Conservation (phyloP, 2,797 vertebrate species). For the Adrianichthys oophorus region DNA sequence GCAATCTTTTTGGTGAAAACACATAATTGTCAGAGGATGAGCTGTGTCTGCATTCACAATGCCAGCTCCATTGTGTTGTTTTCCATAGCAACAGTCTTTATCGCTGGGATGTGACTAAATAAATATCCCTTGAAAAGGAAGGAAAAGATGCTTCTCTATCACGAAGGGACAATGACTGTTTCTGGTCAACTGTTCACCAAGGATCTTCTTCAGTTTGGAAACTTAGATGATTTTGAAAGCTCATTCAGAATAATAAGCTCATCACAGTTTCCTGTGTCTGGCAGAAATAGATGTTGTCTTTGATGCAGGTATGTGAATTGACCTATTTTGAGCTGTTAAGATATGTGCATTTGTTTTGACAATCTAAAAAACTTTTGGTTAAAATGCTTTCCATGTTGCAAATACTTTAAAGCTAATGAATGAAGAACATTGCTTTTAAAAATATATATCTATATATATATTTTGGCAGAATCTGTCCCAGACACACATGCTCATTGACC, state of each 20-base stretch:
- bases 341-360: slow-evolving; percentile 12
- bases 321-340: slow-evolving; percentile 22
- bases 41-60: slow-evolving; percentile 66
- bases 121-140: slow-evolving; percentile 68
- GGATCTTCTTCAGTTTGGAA: slow-evolving; percentile 49
- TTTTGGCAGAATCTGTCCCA: slow-evolving; percentile 91
- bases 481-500: slow-evolving; percentile 92
- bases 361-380: slow-evolving; percentile 14
- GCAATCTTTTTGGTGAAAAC: slow-evolving; percentile 73
- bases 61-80: slow-evolving; percentile 67
- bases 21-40: slow-evolving; percentile 70
- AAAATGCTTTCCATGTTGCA: neutral
- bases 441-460: neutral
- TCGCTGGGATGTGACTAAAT: slow-evolving; percentile 74
- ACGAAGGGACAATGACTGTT: slow-evolving; percentile 59
- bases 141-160: slow-evolving; percentile 57
- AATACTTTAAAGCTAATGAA: neutral
- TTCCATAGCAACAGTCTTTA: slow-evolving; percentile 79
- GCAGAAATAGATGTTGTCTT: slow-evolving; percentile 35
- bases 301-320: slow-evolving; percentile 41
- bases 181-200: slow-evolving; percentile 45
- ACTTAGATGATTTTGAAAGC: slow-evolving; percentile 41
- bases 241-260: slow-evolving; percentile 51
- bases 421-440: neutral
- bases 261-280: slow-evolving; percentile 38